Evolutionary conservation across 2,113 vertebrate genomes (phyloP), one percentile per base, ranked within the genome.

Genomic region (Macrotus californicus): DNA sequence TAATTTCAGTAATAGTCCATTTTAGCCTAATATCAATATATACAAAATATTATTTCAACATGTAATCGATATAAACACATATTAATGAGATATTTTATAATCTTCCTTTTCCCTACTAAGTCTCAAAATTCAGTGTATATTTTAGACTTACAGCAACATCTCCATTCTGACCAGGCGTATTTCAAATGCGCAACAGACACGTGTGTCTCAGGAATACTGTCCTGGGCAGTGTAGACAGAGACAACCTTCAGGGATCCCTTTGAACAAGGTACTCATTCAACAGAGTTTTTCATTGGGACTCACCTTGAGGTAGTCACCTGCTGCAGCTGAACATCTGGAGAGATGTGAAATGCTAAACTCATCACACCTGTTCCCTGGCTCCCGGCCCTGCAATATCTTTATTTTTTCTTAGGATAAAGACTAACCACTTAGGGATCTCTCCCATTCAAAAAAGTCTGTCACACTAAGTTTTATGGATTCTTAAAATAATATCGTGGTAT

Each of bases 261-360:
- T 82, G 43, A 92, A 92, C 76, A 59, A 48, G 86, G 66, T n/a
- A 79, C 43, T 95, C 67, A 61, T n/a, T 79, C 50, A 72, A 52
- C 5, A 59, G 75, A 56, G 21, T 92, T 92, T 93, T 96, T 91
- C 94, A 72, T 0, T 67, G 72, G 41, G 41, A 69, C 48, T 93
- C 84, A 94, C 87, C 69, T 92, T 82, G 54, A 64, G 54, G 48
- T n/a, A 86, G 91, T 82, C 61, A 92, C 79, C 61, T 83, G 46
- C 72, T 19, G 76, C 66, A 85, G 88, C 5, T 69, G 67, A 96
- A 94, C 88, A 90, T 82, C 92, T 92, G 72, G 81, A 94, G 76
- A 83, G 59, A 91, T 69, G 94, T 86, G 85, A 93, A 90, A 95
- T 69, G 67, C 72, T 81, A 80, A 93, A 87, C 81, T 82, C 91